Conservation (phyloP, 2,888 invertebrate genomes). For the Melieria omissa region DNA sequence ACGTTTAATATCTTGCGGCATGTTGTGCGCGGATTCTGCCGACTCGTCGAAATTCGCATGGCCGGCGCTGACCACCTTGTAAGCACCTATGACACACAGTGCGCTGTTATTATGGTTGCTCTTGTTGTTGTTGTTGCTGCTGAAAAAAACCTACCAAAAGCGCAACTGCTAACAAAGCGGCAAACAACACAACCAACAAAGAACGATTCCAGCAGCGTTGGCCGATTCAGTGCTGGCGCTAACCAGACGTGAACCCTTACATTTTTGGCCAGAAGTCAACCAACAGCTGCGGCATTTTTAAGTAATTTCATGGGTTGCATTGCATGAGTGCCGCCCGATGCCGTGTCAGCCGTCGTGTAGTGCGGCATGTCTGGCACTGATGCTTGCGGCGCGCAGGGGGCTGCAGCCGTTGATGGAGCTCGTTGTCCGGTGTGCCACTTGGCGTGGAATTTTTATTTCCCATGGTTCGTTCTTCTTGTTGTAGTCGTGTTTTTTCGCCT, state of each 20-base stretch:
- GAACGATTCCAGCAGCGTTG: slow-evolving; percentile 1
- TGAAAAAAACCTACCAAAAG: neutral
- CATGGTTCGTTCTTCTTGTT: slow-evolving; percentile 3
- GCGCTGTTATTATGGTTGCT: no score
- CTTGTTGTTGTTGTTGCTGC: no score
- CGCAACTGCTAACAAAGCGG: neutral
- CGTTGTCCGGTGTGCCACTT: slow-evolving; percentile 5
- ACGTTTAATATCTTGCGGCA: slow-evolving; percentile 48
- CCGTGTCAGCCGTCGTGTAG: neutral
- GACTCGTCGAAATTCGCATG: slow-evolving; percentile 21
- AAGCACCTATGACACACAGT: neutral
- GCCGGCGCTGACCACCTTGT: no score
- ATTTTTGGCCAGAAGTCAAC: slow-evolving; percentile 63
- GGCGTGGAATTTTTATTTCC: slow-evolving; percentile 5
- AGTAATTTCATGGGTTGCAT: slow-evolving; percentile 61
- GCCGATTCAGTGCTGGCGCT: neutral
- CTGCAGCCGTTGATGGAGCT: no score
- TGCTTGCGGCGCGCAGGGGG: no score
- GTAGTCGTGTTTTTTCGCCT: neutral
- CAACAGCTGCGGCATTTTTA: slow-evolving; percentile 65
- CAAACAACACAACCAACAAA: slow-evolving; percentile 7
- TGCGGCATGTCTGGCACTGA: no score
- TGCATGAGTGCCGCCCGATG: slow-evolving; percentile 16
- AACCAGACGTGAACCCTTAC: slow-evolving; percentile 32
- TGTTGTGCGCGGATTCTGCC: slow-evolving; percentile 41